Base-by-base conservation (phyloP, 2,888 invertebrate genomes). In the Pherbina coryleti region DNA sequence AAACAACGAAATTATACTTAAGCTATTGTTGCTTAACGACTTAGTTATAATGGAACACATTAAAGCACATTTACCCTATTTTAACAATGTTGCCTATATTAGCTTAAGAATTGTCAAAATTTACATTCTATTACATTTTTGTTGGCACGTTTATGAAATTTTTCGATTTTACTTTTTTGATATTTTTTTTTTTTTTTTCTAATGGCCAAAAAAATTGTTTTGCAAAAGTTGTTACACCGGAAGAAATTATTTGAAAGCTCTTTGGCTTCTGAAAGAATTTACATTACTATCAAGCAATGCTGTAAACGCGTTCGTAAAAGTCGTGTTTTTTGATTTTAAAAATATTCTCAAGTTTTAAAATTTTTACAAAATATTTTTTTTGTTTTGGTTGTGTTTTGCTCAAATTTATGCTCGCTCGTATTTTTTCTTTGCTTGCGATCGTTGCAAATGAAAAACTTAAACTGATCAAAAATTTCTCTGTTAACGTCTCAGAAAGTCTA, bases 381-480 rank as follows among this genome's bases (percentile, higher is more conserved):
- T 73, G 31, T 71, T 72, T 19, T 64, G 17, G 14, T 49, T 57
- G n/a, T 70, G 14, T 76, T 66, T 64, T 51, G 51, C 22, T 57
- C 19, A 69, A 74, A 19, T 62, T 53, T 69, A 75, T 74, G 70
- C 75, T 78, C 72, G 77, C 73, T 74, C 66, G 73, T 66, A 28
- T 28, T 19, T 80, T 82, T 82, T 80, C 80, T 82, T 80, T 84
- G 84, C 86, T 86, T 86, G 86, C 85, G 87, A 83, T 86, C 89
- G 86, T 84, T 84, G 84, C 88, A 86, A 89, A 86, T 86, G 87
- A 85, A 88, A 89, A 89, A 88, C 84, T 88, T 85, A 83, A 87
- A 89, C 87, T 89, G 88, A 89, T 88, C 86, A 86, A 85, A 88
- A 88, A 89, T 88, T 88, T 89, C 87, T 87, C 87, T 86, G 84